Percentiles rank a stretch among this genome's conserved stretches.
Conservation (phyloP, 2,797 vertebrate genomes). For the Cirrhinus mrigala region DNA sequence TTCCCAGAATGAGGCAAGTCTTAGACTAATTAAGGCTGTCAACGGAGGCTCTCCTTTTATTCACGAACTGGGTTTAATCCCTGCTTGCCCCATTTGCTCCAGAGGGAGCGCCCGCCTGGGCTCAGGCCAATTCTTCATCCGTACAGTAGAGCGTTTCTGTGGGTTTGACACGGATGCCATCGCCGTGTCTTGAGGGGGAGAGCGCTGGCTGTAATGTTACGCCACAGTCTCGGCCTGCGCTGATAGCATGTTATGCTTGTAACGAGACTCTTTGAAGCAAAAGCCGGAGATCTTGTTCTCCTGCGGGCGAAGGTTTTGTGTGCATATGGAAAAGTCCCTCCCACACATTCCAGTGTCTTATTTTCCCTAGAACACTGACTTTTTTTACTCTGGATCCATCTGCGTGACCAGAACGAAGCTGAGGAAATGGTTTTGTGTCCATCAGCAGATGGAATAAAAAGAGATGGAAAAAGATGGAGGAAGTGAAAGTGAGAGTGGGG, state of each 20-base stretch:
- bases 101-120: constrained; percentile 21
- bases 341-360: constrained; percentile 39
- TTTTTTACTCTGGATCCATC: background rate
- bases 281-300: constrained; percentile 61
- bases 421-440: constrained; percentile 12
- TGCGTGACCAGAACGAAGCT: constrained; percentile 27
- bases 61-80: constrained; percentile 38
- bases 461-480: background rate
- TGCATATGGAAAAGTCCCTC: constrained; percentile 39
- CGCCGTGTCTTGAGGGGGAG: constrained; percentile 46
- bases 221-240: constrained; percentile 60
- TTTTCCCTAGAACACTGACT: constrained; percentile 25
- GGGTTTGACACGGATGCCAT: constrained; percentile 45
- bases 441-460: constrained; percentile 25
- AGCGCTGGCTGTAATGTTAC: constrained; percentile 48
- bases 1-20: constrained; percentile 35
- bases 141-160: constrained; percentile 30
- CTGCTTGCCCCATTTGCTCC: constrained; percentile 31
- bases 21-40: constrained; percentile 44
- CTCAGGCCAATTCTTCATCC: constrained; percentile 7
- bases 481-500: background rate
- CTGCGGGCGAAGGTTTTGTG: constrained; percentile 55
- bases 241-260: constrained; percentile 61
- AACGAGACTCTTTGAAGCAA: constrained; percentile 62
- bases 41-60: constrained; percentile 32